Evolutionary conservation across 2,113 vertebrate species (phyloP), one percentile per base, ranked within the genome.

Genomic region (Vulpes lagopus): DNA sequence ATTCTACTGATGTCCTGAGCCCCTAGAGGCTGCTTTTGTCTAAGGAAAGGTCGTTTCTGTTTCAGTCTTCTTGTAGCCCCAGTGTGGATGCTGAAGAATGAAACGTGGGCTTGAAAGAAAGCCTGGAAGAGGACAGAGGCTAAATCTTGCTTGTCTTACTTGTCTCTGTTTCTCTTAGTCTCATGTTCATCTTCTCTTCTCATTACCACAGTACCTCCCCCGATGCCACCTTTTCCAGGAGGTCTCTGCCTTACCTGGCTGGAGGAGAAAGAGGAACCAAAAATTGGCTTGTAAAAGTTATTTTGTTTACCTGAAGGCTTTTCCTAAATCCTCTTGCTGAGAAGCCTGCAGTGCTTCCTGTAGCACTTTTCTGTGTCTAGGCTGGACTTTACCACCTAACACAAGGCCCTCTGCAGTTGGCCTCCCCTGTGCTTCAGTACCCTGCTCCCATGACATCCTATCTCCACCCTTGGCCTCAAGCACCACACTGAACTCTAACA

Each of bases 341-440:
- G n/a, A 79, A 9, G 0, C 32, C 1, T 6, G 2, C 11, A 5
- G 5, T 80, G 6, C 16, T 32, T 91, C 49, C 27, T 81, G 22
- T 0, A 71, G 19, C 0, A 15, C 6, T 1, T 22, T 69, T 69
- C 9, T 32, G 1, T 5, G 38, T 43, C 38, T 43, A 79, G 9
- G 22, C 30, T 71, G 38, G 67, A 81, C 8, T n/a, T n/a, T 27
- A 74, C 14, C n/a, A 5, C 5, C 20, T 11, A 30, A 23, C 5
- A 30, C 6, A 38, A 91, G 15, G 11, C 0, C 12, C 16, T 57
- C 32, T 27, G 9, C 11, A 32, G 14, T 15, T 3, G 4, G 27
- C 5, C 1, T 38, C n/a, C 0, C 5, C 7, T 78, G 25, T 27
- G 22, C 3, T 43, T 27, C 11, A 32, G 11, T 14, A 3, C 17